Evolutionary conservation across 2,797 vertebrate species (phyloP).

Genomic region (Sardinella longiceps): DNA sequence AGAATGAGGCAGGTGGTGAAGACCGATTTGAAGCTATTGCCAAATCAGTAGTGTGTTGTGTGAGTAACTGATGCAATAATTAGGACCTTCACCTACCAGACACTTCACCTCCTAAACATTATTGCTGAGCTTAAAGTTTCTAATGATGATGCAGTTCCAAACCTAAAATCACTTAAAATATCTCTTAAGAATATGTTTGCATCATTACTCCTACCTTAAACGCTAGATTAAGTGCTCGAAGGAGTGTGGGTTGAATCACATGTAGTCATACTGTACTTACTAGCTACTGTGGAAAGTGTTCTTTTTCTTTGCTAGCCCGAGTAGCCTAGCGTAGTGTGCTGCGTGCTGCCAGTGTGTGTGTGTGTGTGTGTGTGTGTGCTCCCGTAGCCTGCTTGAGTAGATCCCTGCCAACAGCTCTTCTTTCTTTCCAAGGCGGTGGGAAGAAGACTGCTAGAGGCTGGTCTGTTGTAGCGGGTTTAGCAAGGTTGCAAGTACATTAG

Average conservation of each 20-base stretch:
- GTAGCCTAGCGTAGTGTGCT: background rate
- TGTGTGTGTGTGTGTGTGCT: background rate
- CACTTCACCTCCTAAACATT: background rate
- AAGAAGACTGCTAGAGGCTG: background rate
- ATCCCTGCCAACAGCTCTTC: background rate
- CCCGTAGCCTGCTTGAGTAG: background rate
- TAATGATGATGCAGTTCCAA: background rate
- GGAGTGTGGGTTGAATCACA: background rate
- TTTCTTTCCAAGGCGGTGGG: background rate
- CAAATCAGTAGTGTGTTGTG: background rate
- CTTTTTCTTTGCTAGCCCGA: background rate
- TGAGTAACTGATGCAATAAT: background rate
- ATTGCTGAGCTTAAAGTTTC: background rate
- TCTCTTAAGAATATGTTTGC: background rate
- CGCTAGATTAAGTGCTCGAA: background rate
- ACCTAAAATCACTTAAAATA: background rate
- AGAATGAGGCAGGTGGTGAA: background rate
- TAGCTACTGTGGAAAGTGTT: background rate
- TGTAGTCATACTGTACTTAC: background rate
- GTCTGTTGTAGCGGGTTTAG: background rate
- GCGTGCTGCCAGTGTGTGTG: background rate
- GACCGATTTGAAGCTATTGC: background rate
- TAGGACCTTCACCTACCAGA: background rate
- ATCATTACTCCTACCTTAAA: background rate
- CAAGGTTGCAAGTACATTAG: background rate